Evolutionary conservation across 2,888 invertebrate species (phyloP), one percentile per base, ranked within the genome.

Genomic region (Eupithecia subumbrata): DNA sequence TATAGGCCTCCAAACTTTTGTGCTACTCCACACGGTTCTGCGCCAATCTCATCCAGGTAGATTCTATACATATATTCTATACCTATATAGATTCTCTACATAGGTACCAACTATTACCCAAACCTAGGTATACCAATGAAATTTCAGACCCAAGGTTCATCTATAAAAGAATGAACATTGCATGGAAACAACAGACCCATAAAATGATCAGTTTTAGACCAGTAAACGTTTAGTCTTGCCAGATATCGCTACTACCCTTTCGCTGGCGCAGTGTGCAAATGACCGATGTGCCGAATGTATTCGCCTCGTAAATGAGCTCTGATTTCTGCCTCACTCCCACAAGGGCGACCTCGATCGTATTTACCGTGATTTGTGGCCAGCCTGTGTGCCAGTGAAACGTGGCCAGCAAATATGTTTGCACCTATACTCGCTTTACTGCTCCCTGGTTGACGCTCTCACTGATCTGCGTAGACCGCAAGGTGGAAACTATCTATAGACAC

Each of bases 361-460:
- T 64, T 18, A 64, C 30, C 30, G 63, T 34, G 34, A 64, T 64
- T 30, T 64, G 63, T 64, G 63, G 18, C 18, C 34, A 64, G 30
- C 14, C 11, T 30, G 25, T 64, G 18, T 56, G 22, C 22, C 56
- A 22, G 56, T 22, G 56, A 56, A 56, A 22, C 12, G 56, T 56
- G 22, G 56, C 22, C 56, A 56, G 18, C 63, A 7, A 64, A 64
- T 64, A 64, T 30, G 16, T 34, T 64, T 56, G 22, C 56, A 22
- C 56, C 56, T n/a, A n/a, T 56, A 56, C 22, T 22, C 22, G 56
- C 56, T 56, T 56, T 56, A n/a, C 52, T 52, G 52, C 52, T 52
- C n/a, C 52, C 52, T 52, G n/a, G 52, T 52, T 52, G n/a, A 52
- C 11, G n/a, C 1, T 52, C 52, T 3, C n/a, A 9, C 52, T 52